Evolutionary conservation across 2,888 invertebrate species (phyloP).

Genomic region (Lithophane leautieri): DNA sequence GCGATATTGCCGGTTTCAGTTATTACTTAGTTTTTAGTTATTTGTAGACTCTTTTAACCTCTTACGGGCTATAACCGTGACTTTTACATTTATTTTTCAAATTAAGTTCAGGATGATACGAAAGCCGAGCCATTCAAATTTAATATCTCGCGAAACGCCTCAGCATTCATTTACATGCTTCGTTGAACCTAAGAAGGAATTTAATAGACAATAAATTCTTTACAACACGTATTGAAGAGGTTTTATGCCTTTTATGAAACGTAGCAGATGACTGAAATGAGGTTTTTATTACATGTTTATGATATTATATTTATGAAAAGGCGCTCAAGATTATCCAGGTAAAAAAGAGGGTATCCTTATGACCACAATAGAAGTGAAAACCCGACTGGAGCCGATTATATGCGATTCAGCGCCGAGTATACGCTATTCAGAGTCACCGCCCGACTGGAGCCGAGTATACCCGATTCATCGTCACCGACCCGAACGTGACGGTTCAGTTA

Average conservation of each 20-base stretch:
- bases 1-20: neutral
- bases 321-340: neutral
- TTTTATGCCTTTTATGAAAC: slow-evolving; percentile 56
- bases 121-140: slow-evolving; percentile 53
- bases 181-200: slow-evolving; percentile 56
- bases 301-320: slow-evolving; percentile 24
- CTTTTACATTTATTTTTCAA: slow-evolving; percentile 22
- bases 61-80: neutral
- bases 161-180: slow-evolving; percentile 54
- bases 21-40: no score
- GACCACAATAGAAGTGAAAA: neutral
- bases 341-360: neutral
- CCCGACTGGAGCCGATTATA: neutral
- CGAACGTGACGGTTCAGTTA: neutral
- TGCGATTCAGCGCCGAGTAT: neutral
- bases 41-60: neutral
- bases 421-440: neutral
- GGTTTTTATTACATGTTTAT: slow-evolving; percentile 52
- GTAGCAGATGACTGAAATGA: slow-evolving; percentile 42
- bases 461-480: neutral
- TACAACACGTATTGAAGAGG: slow-evolving; percentile 43
- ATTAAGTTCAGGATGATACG: slow-evolving; percentile 44
- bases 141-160: slow-evolving; percentile 53
- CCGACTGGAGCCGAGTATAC: neutral
- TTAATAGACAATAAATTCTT: slow-evolving; percentile 59